Conservation (phyloP, 2,888 invertebrate species). For the Zootermopsis nevadensis region DNA sequence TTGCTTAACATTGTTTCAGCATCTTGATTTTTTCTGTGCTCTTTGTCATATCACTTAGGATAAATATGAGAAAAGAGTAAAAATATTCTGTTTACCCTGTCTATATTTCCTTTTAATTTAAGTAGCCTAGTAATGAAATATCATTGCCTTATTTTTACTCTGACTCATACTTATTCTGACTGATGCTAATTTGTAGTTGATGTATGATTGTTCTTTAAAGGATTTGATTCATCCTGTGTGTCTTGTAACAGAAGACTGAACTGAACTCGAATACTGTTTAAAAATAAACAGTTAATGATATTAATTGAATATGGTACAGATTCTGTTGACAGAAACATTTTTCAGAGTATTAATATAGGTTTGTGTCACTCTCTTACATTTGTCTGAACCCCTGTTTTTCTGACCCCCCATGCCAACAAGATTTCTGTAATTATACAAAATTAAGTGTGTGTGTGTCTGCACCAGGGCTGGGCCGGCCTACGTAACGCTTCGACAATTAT, state of each 20-base stretch:
- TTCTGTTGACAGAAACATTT: conserved; percentile 27
- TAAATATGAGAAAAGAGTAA: conserved; percentile 12
- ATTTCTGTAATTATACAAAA: background rate
- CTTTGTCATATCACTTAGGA: conserved; percentile 29
- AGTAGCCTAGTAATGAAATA: background rate
- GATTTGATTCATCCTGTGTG: conserved; percentile 19
- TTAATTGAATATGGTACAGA: conserved; percentile 3
- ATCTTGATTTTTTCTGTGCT: conserved; percentile 33
- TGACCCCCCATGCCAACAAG: background rate
- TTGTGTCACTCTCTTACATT: conserved; percentile 1
- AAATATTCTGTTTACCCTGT: background rate
- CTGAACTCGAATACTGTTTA: conserved; percentile 10
- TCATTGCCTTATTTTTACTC: background rate
- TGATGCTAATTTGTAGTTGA: conserved; percentile 28
- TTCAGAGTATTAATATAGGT: conserved; percentile 26
- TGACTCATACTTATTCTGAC: conserved; percentile 8
- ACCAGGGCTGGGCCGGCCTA: conserved; percentile 24
- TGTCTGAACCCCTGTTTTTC: background rate
- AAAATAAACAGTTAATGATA: background rate
- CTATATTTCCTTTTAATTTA: background rate
- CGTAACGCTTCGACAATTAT: background rate
- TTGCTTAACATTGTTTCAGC: conserved; percentile 29
- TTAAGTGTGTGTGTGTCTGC: conserved; percentile 5
- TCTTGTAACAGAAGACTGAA: conserved; percentile 37
- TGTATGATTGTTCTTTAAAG: background rate